A percentile compares a stretch with the other conserved stretches of the same genome.
Conservation (phyloP, 2,797 vertebrate genomes). For the Acipenser transmontanus region DNA sequence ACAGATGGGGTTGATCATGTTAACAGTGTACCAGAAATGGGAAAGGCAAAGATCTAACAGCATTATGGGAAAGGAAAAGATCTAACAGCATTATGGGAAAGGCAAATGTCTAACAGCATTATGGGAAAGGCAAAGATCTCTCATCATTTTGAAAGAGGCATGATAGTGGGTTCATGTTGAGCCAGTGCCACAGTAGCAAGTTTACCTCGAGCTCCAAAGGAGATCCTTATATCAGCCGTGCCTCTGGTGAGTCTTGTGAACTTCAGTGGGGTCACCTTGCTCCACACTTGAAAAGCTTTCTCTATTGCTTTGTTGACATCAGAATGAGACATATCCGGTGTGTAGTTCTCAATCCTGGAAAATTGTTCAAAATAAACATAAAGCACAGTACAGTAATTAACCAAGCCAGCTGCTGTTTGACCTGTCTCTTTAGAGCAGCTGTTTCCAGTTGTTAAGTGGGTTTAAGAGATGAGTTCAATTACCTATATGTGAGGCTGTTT, state of each 20-base stretch:
- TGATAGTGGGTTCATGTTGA: no score
- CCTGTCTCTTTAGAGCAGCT: background rate
- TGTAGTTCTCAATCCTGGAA: slow-evolving; percentile 79
- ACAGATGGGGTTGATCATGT: no score
- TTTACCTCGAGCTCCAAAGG: slow-evolving; percentile 67
- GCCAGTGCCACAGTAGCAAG: background rate
- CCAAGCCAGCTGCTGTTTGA: no score
- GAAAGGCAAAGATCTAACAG: background rate
- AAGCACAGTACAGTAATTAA: background rate
- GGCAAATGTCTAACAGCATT: background rate
- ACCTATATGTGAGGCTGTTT: no score
- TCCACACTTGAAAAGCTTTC: slow-evolving; percentile 79
- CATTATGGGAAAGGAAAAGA: slow-evolving; percentile 29
- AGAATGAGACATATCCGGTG: slow-evolving; percentile 70
- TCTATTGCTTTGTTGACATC: slow-evolving; percentile 74
- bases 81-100: no score
- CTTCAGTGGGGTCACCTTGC: slow-evolving; percentile 70
- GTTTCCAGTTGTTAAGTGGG: background rate
- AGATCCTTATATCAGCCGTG: slow-evolving; percentile 83
- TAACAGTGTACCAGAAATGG: no score
- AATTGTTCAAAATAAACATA: background rate
- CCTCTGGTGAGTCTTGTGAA: slow-evolving; percentile 69
- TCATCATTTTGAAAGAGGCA: no score
- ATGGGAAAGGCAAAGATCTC: no score
- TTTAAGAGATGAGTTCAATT: no score